Evolutionary conservation across 2,113 vertebrate species (phyloP).

Genomic region (Archilochus colubris): DNA sequence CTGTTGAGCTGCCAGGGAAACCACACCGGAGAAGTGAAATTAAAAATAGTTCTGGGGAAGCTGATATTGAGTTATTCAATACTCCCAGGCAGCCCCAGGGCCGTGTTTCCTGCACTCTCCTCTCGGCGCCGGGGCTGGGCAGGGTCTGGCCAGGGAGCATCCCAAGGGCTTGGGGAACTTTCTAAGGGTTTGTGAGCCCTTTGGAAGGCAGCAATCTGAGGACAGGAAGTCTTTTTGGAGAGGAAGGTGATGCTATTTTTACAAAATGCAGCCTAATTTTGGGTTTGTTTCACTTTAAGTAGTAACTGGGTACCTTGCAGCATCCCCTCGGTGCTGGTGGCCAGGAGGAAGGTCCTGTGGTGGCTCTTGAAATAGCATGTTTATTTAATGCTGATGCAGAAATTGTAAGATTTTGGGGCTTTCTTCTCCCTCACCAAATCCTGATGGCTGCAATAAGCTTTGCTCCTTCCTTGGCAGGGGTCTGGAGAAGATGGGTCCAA

Average conservation of each 20-base stretch:
- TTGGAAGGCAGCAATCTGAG: background rate
- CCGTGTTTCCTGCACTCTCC: background rate
- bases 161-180: accelerated
- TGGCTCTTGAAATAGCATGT: background rate
- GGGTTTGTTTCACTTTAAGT: background rate
- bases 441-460: background rate
- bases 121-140: background rate
- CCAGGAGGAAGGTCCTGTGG: background rate
- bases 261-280: background rate
- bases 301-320: background rate
- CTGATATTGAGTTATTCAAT: background rate
- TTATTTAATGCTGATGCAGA: background rate
- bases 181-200: too few relatives aligned
- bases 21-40: background rate
- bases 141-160: background rate
- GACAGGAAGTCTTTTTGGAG: background rate
- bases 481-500: background rate
- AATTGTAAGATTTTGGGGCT: background rate
- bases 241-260: background rate
- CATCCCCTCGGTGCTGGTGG: accelerated
- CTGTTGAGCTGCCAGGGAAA: background rate
- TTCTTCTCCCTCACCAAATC: background rate
- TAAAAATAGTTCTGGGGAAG: background rate
- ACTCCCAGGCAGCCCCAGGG: background rate
- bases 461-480: background rate